Conservation (phyloP, 2,888 invertebrate species). For the Diplolepis rosae region DNA sequence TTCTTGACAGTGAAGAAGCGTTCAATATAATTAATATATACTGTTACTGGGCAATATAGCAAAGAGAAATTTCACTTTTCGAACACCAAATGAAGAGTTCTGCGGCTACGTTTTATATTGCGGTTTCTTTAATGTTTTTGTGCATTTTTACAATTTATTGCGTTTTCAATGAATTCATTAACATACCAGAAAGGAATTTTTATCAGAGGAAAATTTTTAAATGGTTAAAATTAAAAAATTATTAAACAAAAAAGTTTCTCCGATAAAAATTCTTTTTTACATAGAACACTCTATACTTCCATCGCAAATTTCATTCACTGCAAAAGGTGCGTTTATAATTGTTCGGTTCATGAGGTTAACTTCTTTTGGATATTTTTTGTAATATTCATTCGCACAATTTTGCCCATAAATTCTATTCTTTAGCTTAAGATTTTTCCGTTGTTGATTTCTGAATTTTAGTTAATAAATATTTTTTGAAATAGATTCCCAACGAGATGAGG, state of each 20-base stretch:
- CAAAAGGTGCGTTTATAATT: neutral
- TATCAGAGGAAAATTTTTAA: neutral
- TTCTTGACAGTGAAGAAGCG: neutral
- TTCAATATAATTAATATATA: neutral
- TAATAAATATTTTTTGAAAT: conserved; percentile 63
- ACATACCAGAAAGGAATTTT: neutral
- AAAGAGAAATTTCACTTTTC: neutral
- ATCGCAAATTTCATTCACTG: neutral
- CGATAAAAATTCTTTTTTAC: neutral
- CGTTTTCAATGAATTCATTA: neutral
- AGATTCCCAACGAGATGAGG: conserved; percentile 66
- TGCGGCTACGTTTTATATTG: neutral
- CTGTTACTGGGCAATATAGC: neutral
- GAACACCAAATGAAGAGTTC: neutral
- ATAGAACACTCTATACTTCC: neutral
- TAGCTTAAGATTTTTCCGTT: neutral
- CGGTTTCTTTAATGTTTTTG: neutral
- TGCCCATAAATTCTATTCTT: neutral
- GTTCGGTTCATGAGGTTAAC: too few species aligned
- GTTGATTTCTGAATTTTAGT: conserved; percentile 32
- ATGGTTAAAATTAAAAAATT: neutral
- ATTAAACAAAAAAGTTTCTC: neutral
- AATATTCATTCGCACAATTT: neutral
- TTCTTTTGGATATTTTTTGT: too few species aligned
- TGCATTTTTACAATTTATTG: conserved; percentile 3